Percentiles rank a stretch among this genome's conserved stretches.
These are phyloP conservation scores for Cottus gobio DNA, from an alignment of 2,113 vertebrate genomes.

Conservation along the genomic window DNA sequence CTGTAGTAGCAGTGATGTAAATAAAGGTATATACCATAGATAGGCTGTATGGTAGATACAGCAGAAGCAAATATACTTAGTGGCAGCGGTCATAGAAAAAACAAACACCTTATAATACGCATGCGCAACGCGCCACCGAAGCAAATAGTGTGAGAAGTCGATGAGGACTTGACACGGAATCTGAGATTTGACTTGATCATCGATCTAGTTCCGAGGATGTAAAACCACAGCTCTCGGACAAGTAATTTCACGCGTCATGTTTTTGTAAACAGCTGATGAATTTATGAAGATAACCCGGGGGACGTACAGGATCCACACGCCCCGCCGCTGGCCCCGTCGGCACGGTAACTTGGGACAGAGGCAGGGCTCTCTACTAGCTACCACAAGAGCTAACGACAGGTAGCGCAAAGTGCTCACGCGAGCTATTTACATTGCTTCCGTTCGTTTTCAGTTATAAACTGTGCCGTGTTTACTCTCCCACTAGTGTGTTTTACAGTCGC, in stretches of 20 bases:
- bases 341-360: constrained; percentile 45
- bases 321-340: constrained; percentile 28
- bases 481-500: accelerated
- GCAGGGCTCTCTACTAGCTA: constrained; percentile 40
- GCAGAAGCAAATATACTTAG: not conserved
- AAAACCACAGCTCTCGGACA: too few species aligned
- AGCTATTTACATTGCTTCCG: not conserved
- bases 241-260: too few species aligned
- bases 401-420: constrained; percentile 31
- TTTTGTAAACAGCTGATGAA: not conserved
- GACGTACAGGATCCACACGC: not conserved
- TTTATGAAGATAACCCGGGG: not conserved
- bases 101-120: constrained; percentile 24
- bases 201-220: not conserved
- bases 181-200: constrained; percentile 27
- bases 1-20: not conserved
- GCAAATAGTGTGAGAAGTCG: constrained; percentile 40
- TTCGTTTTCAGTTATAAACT: not conserved
- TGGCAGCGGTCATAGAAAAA: not conserved
- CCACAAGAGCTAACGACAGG: constrained; percentile 54
- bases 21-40: not conserved
- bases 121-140: constrained; percentile 61
- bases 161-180: constrained; percentile 35
- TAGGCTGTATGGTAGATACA: not conserved
- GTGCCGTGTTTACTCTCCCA: not conserved